Evolutionary conservation across 2,113 vertebrate genomes (phyloP).

Genomic region (Trichechus manatus): DNA sequence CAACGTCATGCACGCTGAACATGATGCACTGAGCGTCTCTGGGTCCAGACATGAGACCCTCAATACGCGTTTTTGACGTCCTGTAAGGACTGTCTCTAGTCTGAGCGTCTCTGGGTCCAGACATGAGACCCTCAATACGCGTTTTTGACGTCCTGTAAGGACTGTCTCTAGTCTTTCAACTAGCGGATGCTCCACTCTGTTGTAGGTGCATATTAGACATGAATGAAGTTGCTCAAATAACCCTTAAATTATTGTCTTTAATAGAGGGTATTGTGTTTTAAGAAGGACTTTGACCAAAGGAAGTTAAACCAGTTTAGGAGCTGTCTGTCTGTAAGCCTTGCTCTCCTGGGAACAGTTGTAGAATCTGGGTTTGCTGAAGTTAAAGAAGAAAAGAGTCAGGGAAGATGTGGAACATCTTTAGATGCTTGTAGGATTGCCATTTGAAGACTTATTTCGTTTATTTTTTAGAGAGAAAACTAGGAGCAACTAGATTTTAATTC

Average conservation of each 20-base stretch:
- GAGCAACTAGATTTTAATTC: background rate
- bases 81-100: background rate
- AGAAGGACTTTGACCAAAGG: background rate
- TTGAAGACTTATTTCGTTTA: background rate
- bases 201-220: background rate
- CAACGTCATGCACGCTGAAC: background rate
- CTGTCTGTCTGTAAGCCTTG: background rate
- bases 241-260: background rate
- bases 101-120: too few relatives aligned
- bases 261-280: background rate
- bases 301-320: background rate
- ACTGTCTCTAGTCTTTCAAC: background rate
- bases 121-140: background rate
- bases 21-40: background rate
- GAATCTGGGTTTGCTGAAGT: background rate
- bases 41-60: background rate
- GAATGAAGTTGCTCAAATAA: background rate
- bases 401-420: background rate
- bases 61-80: background rate
- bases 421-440: background rate
- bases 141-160: background rate
- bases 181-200: background rate
- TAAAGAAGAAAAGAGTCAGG: background rate
- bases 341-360: background rate
- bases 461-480: slow-evolving; percentile 5